Evolutionary conservation across 92 coral and sea anemone genomes (phyloP), one percentile per base, ranked within the genome.

Genomic region (Blastomussa wellsi): DNA sequence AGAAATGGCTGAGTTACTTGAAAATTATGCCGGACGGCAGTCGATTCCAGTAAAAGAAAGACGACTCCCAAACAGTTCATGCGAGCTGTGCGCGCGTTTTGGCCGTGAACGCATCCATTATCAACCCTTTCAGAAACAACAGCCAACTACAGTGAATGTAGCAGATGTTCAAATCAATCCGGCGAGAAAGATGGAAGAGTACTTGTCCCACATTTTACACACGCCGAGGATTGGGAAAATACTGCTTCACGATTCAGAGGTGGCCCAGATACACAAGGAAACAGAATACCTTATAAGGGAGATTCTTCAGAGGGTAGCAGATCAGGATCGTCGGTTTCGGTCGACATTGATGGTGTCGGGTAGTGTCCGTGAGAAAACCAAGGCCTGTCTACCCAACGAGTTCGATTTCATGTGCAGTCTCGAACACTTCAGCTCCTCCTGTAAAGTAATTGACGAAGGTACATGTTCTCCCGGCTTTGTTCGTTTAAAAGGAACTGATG

Each of bases 321-420:
- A 41, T 33, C 68, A 62, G n/a, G 90, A 88, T 82, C 26, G 26
- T 75, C 90, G 90, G 51, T 82, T 87, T 48, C 88, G 72, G 47
- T 88, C 90, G 42, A 78, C 28, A 44, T 13, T 88, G 82, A 52
- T 88, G 11, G 49, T 78, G 55, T 82, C 90, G 4, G 90, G 90
- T 36, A 88, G 90, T 76, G 88, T 88, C 72, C 83, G 88, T 48
- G 88, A 88, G 72, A 72, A 76, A 82, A 88, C 90, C 74, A 88
- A 88, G 72, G 88, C 88, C 10, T 83, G 90, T 29, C 72, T 88
- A 76, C 90, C 88, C 17, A 74, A 88, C 68, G 90, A 88, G 69
- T 88, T 39, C 37, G 90, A 88, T 79, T 75, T 88, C 60, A 88
- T 88, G 90, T 88, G 90, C 78, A 88, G 66, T 9, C 90, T 82